A percentile compares a stretch with the other conserved stretches of the same genome.
phyloP scores from a whole-genome alignment of 37 sponge, comb jelly and placozoan genomes.

The Haliclona indistincta region DNA sequence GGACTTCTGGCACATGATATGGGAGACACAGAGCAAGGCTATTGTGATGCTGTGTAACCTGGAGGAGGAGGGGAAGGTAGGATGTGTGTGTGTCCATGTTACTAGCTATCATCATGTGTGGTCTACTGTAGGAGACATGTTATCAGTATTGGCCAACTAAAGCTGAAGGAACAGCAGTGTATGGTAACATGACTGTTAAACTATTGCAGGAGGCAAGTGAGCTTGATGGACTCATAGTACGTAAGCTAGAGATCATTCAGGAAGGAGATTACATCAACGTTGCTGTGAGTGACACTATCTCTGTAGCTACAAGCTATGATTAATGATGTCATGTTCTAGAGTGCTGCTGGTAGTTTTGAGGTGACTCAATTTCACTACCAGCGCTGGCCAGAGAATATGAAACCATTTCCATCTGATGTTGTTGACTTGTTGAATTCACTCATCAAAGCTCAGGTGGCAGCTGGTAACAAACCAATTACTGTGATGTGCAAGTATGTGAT shows the following conservation, averaged over 20 bases:
- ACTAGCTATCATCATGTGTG: too few relatives aligned
- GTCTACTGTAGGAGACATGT: constrained; percentile 36
- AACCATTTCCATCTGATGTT: constrained; percentile 18
- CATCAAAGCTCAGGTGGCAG: too few relatives aligned
- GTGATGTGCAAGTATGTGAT: constrained; percentile 75
- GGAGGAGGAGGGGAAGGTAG: too few relatives aligned
- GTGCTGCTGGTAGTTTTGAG: constrained; percentile 4
- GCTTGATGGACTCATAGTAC: constrained; percentile 5
- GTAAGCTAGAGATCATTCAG: constrained; percentile 46
- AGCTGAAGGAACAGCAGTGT: not conserved
- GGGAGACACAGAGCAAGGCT: constrained; percentile 51
- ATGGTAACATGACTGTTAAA: constrained; percentile 49
- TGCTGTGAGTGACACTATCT: constrained; percentile 2
- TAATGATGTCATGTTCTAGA: not conserved
- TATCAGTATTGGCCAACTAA: constrained; percentile 57
- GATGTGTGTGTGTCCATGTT: too few relatives aligned
- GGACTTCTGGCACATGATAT: constrained; percentile 71
- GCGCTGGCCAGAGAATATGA: constrained; percentile 56
- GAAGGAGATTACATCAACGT: too few relatives aligned
- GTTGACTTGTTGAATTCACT: constrained; percentile 36
- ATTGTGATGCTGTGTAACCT: constrained; percentile 60
- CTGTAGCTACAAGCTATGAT: too few relatives aligned
- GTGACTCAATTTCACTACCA: constrained; percentile 58
- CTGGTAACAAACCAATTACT: constrained; percentile 64
- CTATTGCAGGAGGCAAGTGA: constrained; percentile 5